Evolutionary conservation across 1,140 invertebrate species (phyloP), one percentile per base, ranked within the genome.

Genomic region (Habropoda laboriosa): DNA sequence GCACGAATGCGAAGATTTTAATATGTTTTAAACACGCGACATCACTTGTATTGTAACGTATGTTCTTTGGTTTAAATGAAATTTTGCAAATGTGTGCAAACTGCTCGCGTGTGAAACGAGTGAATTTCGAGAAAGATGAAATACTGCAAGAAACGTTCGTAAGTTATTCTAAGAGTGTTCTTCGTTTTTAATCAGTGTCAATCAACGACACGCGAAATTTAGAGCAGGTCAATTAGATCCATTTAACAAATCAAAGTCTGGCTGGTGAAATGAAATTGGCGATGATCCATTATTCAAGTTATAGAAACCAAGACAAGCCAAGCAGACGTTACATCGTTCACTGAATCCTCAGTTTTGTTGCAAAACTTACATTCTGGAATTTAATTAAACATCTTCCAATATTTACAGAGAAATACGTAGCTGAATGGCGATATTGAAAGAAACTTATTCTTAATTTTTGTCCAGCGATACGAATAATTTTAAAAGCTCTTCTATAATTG

Each of bases 191-290:
- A 64, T 64, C 12, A 42, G 3, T 27, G 61, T 24, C 21, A 40
- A 42, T 27, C 61, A 64, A 64, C 6, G 61, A 42, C 38, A 24
- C 32, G 38, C 0, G 10, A 27, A 42, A 40, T 21, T 21, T n/a
- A 40, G 12, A 18, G 18, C 24, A 42, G 61, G 35, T 42, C 61
- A 64, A 64, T 64, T 64, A 64, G 61, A 64, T 64, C 38, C 61
- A 42, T 64, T 64, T 42, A 42, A 64, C 38, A 18, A 64, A 64
- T 64, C 61, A 64, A 64, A 64, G 61, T 64, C 61, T 42, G 38
- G 13, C 10, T n/a, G 24, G 16, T 64, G 18, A 18, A 64, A 27
- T 10, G 38, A 27, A 27, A 64, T 64, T 18, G 38, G 38, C 38
- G 16, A 42, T 24, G 35, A 27, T 27, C 18, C 18, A 40, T 18